phyloP scores from a whole-genome alignment of 2,113 vertebrate species.

The Pluvialis apricaria region DNA sequence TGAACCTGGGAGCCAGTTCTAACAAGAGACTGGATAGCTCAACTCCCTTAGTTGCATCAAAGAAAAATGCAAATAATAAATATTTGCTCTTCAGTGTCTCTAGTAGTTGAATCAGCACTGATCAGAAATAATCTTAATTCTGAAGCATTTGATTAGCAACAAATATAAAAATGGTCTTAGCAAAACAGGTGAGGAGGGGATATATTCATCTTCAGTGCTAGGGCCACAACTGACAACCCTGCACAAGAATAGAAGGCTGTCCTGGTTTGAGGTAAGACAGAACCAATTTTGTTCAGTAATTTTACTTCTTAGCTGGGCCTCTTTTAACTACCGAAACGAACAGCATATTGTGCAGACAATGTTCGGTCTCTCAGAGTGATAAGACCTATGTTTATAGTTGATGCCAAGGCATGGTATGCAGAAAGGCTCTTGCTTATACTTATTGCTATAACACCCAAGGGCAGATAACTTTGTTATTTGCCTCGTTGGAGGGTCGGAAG shows the following conservation, averaged over 20 bases:
- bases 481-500: too few relatives aligned
- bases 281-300: too few relatives aligned
- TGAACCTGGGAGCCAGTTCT: not conserved
- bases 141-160: not conserved
- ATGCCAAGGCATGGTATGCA: too few relatives aligned
- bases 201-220: not conserved
- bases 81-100: not conserved
- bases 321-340: too few relatives aligned
- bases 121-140: not conserved
- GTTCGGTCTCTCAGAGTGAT: too few relatives aligned
- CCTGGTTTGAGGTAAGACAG: too few relatives aligned
- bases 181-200: not conserved
- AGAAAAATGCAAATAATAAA: not conserved
- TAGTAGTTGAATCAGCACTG: not conserved
- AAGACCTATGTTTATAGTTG: too few relatives aligned
- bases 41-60: not conserved
- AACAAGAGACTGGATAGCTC: not conserved
- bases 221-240: not conserved
- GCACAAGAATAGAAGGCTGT: not conserved
- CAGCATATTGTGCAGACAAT: too few relatives aligned
- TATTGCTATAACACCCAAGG: too few relatives aligned
- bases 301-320: too few relatives aligned
- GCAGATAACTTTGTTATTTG: too few relatives aligned
- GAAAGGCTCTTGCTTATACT: too few relatives aligned
- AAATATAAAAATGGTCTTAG: not conserved